A percentile compares a stretch with the other conserved stretches of the same genome.
phyloP scores from a whole-genome alignment of 2,113 vertebrate genomes.

The Pseudolaguvia tuberculata region DNA sequence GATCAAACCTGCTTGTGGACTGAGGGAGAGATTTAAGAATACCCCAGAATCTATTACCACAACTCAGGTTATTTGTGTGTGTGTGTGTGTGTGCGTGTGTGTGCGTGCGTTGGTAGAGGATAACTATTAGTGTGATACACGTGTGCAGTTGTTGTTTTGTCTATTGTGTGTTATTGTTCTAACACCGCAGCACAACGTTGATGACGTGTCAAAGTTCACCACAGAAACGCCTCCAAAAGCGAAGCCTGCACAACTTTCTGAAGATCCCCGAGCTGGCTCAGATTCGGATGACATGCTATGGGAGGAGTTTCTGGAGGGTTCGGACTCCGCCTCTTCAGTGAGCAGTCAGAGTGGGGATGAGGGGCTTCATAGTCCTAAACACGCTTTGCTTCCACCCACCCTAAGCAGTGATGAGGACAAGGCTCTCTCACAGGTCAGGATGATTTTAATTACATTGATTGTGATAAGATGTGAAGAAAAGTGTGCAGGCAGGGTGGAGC shows the following conservation, averaged over 20 bases:
- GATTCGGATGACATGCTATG: conserved; percentile 94
- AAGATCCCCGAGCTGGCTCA: conserved; percentile 78
- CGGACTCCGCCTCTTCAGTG: conserved; percentile 81
- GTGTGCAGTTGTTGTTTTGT: background rate
- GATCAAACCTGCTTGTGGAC: conserved; percentile 62
- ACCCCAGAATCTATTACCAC: conserved; percentile 35
- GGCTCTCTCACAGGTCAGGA: conserved; percentile 78
- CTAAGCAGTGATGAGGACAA: conserved; percentile 79
- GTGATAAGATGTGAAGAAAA: no score
- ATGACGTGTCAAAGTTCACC: background rate
- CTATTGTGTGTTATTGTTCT: background rate
- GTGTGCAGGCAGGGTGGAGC: no score
- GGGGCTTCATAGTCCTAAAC: conserved; percentile 48
- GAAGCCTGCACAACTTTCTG: conserved; percentile 69
- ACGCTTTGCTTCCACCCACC: conserved; percentile 53
- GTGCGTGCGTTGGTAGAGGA: no score
- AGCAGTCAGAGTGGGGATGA: conserved; percentile 83
- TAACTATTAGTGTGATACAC: background rate
- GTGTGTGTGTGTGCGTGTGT: background rate
- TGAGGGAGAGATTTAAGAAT: conserved; percentile 66
- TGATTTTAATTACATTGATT: background rate
- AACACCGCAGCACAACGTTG: conserved; percentile 48
- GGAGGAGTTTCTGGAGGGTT: conserved; percentile 90
- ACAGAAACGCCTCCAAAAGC: conserved; percentile 49
- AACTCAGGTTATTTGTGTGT: conserved; percentile 25